phyloP scores from a whole-genome alignment of 2,113 vertebrate species.

The Pseudonaja textilis region DNA sequence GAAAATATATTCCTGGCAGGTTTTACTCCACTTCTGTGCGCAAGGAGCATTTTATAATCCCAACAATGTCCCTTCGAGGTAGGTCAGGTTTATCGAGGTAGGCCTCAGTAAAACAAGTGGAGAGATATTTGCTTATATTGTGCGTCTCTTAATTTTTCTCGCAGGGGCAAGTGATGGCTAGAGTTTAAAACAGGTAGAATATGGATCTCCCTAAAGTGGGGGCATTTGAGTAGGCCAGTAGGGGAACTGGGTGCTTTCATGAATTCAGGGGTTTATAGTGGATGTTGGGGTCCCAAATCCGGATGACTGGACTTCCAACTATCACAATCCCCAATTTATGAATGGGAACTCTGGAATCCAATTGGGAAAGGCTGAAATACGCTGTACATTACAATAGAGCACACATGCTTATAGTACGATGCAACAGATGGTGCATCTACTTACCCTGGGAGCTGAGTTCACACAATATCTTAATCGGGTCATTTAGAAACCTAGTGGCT shows the following conservation, averaged over 20 bases:
- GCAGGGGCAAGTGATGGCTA: not conserved
- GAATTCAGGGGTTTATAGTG: not conserved
- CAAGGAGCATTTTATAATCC: not conserved
- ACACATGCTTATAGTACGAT: not conserved
- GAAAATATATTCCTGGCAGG: not conserved
- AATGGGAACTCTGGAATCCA: not conserved
- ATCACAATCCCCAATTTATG: not conserved
- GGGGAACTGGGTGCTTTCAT: not conserved
- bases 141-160: not conserved
- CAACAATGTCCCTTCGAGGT: not conserved
- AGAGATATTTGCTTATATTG: not conserved
- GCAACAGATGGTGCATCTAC: not conserved
- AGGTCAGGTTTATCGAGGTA: too few relatives aligned
- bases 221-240: not conserved
- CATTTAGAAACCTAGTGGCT: not conserved
- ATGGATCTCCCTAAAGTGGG: not conserved
- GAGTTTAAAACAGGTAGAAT: not conserved
- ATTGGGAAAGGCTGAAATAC: not conserved
- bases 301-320: not conserved
- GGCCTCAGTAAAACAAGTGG: not conserved
- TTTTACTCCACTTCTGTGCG: not conserved
- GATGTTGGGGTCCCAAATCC: not conserved
- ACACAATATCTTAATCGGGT: not conserved
- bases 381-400: not conserved
- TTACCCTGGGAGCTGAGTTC: not conserved